A percentile compares a stretch with the other conserved stretches of the same genome.
Evolutionary conservation across 23 tunicate genomes (phyloP).

Genomic region (Botrylloides violaceus): DNA sequence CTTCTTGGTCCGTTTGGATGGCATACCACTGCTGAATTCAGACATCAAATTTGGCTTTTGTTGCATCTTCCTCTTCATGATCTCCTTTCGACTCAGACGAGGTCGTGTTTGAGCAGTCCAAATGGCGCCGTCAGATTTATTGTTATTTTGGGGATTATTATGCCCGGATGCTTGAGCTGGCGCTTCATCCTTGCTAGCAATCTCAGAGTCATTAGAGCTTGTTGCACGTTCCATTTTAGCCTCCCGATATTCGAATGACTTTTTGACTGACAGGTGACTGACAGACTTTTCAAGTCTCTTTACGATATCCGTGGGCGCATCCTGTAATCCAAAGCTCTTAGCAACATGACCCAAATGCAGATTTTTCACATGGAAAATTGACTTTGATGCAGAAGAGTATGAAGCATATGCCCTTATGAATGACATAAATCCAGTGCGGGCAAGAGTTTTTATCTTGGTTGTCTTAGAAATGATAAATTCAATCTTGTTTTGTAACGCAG

Average conservation of each 20-base stretch:
- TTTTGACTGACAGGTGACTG: conserved; percentile 13
- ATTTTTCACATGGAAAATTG: conserved; percentile 83
- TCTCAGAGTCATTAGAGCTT: background rate
- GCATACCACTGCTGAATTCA: conserved; percentile 77
- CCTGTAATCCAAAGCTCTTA: conserved; percentile 84
- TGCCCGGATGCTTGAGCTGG: conserved; percentile 8
- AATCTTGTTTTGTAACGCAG: conserved; percentile 42
- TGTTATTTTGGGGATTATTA: background rate
- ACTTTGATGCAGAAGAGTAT: conserved; percentile 70
- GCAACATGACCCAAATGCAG: conserved; percentile 99
- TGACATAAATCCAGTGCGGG: conserved; percentile 60
- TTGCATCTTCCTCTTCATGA: conserved; percentile 25
- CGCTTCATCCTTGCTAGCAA: background rate
- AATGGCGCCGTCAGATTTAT: background rate
- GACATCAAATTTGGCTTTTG: conserved; percentile 55
- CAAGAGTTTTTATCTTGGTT: conserved; percentile 31
- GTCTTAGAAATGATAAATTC: conserved; percentile 39
- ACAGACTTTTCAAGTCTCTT: conserved; percentile 37
- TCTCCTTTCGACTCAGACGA: background rate
- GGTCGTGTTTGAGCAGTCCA: background rate
- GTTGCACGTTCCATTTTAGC: too few relatives aligned
- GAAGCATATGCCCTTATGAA: conserved; percentile 90
- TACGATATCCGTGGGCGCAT: conserved; percentile 25
- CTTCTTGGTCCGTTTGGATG: background rate
- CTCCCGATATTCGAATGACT: conserved; percentile 18